These are phyloP conservation scores for Cynoglossus semilaevis DNA, from an alignment of 2,113 vertebrate genomes.

Conservation along the genomic window DNA sequence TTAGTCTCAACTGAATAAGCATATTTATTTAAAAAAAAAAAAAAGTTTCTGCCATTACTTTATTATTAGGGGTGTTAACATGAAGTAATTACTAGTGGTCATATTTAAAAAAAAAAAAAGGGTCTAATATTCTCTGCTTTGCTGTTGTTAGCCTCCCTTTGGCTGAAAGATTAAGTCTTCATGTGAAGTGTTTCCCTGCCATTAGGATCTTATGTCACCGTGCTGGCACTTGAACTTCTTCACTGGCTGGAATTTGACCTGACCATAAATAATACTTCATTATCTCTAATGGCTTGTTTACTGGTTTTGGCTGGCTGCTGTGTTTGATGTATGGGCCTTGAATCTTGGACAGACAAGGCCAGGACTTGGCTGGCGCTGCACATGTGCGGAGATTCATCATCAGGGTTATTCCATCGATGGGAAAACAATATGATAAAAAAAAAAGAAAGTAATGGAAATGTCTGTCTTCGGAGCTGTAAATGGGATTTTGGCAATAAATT, in stretches of 20 bases:
- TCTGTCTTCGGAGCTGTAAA: not conserved
- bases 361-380: conserved; percentile 4
- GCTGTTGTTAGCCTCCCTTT: conserved; percentile 6
- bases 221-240: conserved; percentile 9
- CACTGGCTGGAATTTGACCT: conserved; percentile 13
- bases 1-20: no score
- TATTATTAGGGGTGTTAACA: no score
- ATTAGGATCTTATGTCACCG: conserved; percentile 47
- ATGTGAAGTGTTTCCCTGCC: conserved; percentile 48
- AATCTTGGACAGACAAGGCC: conserved; percentile 3
- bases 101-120: no score
- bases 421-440: conserved; percentile 4
- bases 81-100: no score
- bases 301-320: conserved; percentile 15
- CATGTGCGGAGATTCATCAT: conserved; percentile 25
- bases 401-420: conserved; percentile 18
- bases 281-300: conserved; percentile 56
- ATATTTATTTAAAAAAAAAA: no score
- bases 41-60: no score
- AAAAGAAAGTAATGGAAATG: not conserved
- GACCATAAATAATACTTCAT: conserved; percentile 49
- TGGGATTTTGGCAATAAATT: no score
- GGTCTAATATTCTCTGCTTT: no score
- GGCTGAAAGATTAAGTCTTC: conserved; percentile 36
- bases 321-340: conserved; percentile 42